Base-by-base conservation (phyloP, 1,140 invertebrate genomes). In the Plectus sambesii region DNA sequence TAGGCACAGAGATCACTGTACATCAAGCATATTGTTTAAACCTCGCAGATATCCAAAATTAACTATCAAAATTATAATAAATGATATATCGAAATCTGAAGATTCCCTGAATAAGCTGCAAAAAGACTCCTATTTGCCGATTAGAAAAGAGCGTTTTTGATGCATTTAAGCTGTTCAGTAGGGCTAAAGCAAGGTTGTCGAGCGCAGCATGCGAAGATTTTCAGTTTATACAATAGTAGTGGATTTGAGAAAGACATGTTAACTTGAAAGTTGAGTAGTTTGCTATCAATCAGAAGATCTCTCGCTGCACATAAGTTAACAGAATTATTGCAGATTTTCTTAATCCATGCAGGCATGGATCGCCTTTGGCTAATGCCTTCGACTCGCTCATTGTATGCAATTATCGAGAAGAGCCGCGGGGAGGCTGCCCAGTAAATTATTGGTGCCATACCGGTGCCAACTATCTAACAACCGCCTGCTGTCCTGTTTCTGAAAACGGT, bases 331-430 rank as follows among this genome's bases (percentile, higher is more conserved):
- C 44, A 66, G 59, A 38, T 19, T 42, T 46, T 4, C 22, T 41
- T 20, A 66, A 66, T 45, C 63, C 63, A 15, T 66, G 63, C 46
- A 51, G 57, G n/a, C 27, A 49, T n/a, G 65, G 62, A 2, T 44
- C 50, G 23, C 66, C 63, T 24, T 50, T 66, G 9, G 49, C 53
- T 9, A 66, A 66, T 43, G 60, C 58, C 33, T 66, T 60, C 49
- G 53, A 56, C 41, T 54, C 54, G 35, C 62, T 66, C 24, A 49
- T 66, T 38, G 59, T 66, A 5, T 66, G 63, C 47, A 66, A 68
- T 49, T 66, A 68, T 42, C 42, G 60, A 35, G 55, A 66, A 24
- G 44, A 55, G 40, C 66, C 66, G 23, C 66, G 69, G 47, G 64
- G 65, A 1, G 63, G 62, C 12, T 67, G 64, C 47, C 64, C 64